A percentile compares a stretch with the other conserved stretches of the same genome.
Evolutionary conservation across 2,888 invertebrate genomes (phyloP).

Genomic region (Lathronympha strigana): DNA sequence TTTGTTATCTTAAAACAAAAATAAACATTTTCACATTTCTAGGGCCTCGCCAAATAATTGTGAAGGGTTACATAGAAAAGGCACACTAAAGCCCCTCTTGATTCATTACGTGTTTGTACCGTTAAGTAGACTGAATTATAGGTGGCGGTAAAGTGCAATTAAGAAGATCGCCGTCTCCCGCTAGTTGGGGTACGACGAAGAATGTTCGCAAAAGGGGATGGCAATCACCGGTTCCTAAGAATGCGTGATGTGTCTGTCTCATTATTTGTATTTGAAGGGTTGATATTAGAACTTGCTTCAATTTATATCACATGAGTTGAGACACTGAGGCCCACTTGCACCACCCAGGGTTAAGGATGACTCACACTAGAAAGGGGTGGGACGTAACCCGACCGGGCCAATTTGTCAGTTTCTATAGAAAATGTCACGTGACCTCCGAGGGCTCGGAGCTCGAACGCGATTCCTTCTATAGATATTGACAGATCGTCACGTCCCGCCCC

Average conservation of each 20-base stretch:
- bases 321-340: too few relatives aligned
- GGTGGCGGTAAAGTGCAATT: conserved; percentile 65
- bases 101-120: conserved; percentile 70
- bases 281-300: neutral
- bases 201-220: conserved; percentile 26
- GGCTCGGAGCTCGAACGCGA: too few relatives aligned
- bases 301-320: neutral
- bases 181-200: conserved; percentile 27
- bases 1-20: too few relatives aligned
- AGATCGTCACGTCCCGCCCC: too few relatives aligned
- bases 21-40: too few relatives aligned
- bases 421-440: too few relatives aligned
- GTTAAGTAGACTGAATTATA: conserved; percentile 66
- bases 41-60: too few relatives aligned
- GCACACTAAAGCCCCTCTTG: conserved; percentile 63
- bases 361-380: too few relatives aligned
- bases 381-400: too few relatives aligned
- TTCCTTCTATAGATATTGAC: too few relatives aligned
- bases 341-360: too few relatives aligned
- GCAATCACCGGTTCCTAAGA: conserved; percentile 18
- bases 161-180: conserved; percentile 60
- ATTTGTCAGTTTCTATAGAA: too few relatives aligned
- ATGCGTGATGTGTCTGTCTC: conserved; percentile 10
- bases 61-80: conserved; percentile 49
- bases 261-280: conserved; percentile 8